Evolutionary conservation across 2,797 vertebrate species (phyloP), one percentile per base, ranked within the genome.

Genomic region (Chaenodraco wilsoni): DNA sequence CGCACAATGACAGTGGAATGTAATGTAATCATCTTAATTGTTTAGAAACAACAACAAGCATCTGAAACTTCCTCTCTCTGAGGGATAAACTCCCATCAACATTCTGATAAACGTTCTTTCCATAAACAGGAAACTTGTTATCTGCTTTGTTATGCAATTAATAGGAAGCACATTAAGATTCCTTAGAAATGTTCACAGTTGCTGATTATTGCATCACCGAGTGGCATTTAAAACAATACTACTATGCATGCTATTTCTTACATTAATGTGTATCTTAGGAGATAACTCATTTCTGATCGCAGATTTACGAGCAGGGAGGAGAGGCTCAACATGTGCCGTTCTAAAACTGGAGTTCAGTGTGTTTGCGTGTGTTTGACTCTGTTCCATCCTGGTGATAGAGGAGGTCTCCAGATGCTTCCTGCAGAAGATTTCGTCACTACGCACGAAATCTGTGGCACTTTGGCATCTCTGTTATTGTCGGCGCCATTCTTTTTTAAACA

Each of bases 321-420:
- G 58, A n/a, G 49, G 60, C 19, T 82, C 14, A 63, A 65, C 75
- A 55, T 63, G 67, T 65, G 37, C 31, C 9, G n/a, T 59, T 72
- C 82, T 70, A 33, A 31, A 73, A 72, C 52, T 49, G 46, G 27
- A 52, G 37, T 43, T 65, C 27, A 31, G 40, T 17, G 65, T 79
- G 57, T 79, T 72, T 76, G 46, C 56, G 65, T 52, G 66, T 62
- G 68, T 87, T 78, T 81, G 78, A 71, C 72, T 81, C 69, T 27
- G 69, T 49, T 74, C 80, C 86, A 88, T 89, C 90, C 90, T 88
- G 87, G 65, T 76, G 77, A 78, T 67, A 78, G 81, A 77, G 79
- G 72, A 89, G 72, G 58, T 69, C 78, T 90, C 87, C 91, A 93
- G 91, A 92, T 92, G 90, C 88, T 94, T 95, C 92, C 91, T 93